These are phyloP conservation scores for Eunapius fragilis DNA, from an alignment of 37 sponge, comb jelly and placozoan genomes.

Conservation along the genomic window DNA sequence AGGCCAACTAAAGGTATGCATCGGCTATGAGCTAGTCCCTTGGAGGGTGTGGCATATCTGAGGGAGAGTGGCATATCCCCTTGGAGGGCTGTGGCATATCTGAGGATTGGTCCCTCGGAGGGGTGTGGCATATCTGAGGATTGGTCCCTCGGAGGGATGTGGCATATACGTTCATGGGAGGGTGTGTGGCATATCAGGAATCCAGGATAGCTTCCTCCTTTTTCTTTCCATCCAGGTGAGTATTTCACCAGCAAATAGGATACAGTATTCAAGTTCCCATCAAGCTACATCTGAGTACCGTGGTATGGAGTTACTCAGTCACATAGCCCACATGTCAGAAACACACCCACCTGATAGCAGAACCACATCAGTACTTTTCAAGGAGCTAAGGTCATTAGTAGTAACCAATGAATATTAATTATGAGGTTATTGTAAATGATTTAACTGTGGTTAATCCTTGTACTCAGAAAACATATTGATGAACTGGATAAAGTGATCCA, in stretches of 20 bases:
- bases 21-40: neutral
- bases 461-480: slow-evolving; percentile 40
- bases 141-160: neutral
- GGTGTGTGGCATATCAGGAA: neutral
- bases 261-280: neutral
- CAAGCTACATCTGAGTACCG: neutral
- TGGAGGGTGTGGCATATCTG: neutral
- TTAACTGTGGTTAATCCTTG: too few relatives aligned
- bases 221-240: neutral
- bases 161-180: neutral
- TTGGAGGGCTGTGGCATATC: neutral
- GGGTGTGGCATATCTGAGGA: neutral
- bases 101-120: neutral
- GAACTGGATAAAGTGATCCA: slow-evolving; percentile 53
- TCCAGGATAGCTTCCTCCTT: neutral
- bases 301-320: neutral
- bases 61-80: too few relatives aligned
- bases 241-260: neutral
- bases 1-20: slow-evolving; percentile 74
- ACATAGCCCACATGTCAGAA: neutral
- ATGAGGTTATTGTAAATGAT: too few relatives aligned
- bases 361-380: slow-evolving; percentile 40
- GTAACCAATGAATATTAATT: neutral
- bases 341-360: neutral
- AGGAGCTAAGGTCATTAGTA: slow-evolving; percentile 18